Percentiles rank a stretch among this genome's conserved stretches.
Evolutionary conservation across 2,797 vertebrate species (phyloP).

Genomic region (Thaleichthys pacificus): DNA sequence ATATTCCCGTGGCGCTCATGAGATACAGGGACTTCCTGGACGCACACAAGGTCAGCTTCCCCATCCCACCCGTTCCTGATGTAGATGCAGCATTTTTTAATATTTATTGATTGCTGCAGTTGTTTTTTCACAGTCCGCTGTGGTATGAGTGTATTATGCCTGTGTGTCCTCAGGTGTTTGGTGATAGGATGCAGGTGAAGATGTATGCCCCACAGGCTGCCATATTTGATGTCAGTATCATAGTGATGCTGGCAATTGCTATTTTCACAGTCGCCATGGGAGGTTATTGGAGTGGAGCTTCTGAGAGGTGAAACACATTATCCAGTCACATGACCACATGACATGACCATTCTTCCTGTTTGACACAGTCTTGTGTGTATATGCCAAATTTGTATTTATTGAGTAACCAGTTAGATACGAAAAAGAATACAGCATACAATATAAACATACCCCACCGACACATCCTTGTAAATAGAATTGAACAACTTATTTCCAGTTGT

Average conservation of each 20-base stretch:
- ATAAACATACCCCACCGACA: too few relatives aligned
- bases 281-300: conserved; percentile 89
- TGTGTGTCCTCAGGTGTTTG: conserved; percentile 74
- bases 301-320: conserved; percentile 80
- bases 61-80: too few relatives aligned
- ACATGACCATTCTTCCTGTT: too few relatives aligned
- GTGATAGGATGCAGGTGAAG: conserved; percentile 72
- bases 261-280: conserved; percentile 86
- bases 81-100: not conserved
- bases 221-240: conserved; percentile 83
- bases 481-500: not conserved
- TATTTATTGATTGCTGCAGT: not conserved
- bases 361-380: too few relatives aligned
- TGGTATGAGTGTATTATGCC: not conserved
- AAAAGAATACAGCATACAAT: too few relatives aligned
- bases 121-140: not conserved
- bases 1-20: conserved; percentile 85
- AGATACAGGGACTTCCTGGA: conserved; percentile 79
- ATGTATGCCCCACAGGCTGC: conserved; percentile 80
- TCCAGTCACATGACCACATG: not conserved
- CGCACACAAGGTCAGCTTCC: conserved; percentile 76
- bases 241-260: conserved; percentile 87
- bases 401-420: too few relatives aligned
- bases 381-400: too few relatives aligned
- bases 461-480: too few relatives aligned